phyloP scores from a whole-genome alignment of 1,140 invertebrate species.

The Zaprionus lachaisei region DNA sequence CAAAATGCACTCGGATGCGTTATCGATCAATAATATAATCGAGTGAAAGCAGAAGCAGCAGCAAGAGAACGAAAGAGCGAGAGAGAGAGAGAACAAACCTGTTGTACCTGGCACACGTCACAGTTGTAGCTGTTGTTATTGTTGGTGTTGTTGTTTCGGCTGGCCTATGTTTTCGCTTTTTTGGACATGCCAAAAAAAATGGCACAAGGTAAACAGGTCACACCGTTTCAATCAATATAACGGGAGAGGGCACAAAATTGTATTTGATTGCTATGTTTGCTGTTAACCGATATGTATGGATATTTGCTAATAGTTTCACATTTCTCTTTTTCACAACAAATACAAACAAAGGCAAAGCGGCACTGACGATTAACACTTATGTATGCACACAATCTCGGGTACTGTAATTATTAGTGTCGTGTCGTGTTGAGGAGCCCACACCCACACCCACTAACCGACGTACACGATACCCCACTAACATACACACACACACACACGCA shows the following conservation, averaged over 20 bases:
- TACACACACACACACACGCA: slow-evolving; percentile 20
- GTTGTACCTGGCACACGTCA: slow-evolving; percentile 43
- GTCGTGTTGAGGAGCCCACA: slow-evolving; percentile 49
- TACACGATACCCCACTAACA: slow-evolving; percentile 6
- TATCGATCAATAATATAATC: slow-evolving; percentile 45
- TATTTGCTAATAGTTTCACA: slow-evolving; percentile 7
- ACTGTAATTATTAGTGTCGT: slow-evolving; percentile 38
- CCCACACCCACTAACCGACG: slow-evolving; percentile 50
- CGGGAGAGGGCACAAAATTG: slow-evolving; percentile 9
- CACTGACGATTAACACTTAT: slow-evolving; percentile 17
- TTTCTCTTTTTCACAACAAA: slow-evolving; percentile 2
- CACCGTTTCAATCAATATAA: slow-evolving; percentile 15
- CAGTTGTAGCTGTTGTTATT: slow-evolving; percentile 48
- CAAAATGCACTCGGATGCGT: slow-evolving; percentile 7
- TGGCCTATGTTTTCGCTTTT: slow-evolving; percentile 67
- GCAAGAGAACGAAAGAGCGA: slow-evolving; percentile 18
- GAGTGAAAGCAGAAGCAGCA: slow-evolving; percentile 27
- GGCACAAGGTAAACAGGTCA: slow-evolving; percentile 69
- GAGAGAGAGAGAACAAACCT: slow-evolving; percentile 37
- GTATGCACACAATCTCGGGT: slow-evolving; percentile 7
- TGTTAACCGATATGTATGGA: slow-evolving; percentile 12
- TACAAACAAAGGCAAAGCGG: slow-evolving; percentile 10
- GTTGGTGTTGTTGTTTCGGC: slow-evolving; percentile 23
- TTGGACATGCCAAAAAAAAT: slow-evolving; percentile 37
- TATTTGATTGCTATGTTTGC: slow-evolving; percentile 14